These are phyloP conservation scores for Acrossocheilus fasciatus DNA, from an alignment of 2,797 vertebrate genomes.

Conservation along the genomic window DNA sequence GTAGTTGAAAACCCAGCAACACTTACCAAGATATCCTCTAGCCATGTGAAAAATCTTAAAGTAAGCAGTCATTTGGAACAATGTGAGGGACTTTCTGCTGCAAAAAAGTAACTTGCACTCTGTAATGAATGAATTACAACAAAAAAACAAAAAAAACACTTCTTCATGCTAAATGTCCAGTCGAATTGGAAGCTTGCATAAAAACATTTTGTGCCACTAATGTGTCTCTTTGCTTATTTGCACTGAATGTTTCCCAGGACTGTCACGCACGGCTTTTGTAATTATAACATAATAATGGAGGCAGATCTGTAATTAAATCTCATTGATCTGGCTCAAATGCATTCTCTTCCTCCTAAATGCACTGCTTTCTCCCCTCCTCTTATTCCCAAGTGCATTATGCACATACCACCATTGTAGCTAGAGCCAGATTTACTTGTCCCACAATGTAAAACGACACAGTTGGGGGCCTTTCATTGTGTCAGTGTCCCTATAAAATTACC, in stretches of 20 bases:
- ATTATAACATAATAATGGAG: slow-evolving; percentile 34
- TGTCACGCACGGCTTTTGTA: background rate
- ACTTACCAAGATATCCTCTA: slow-evolving; percentile 41
- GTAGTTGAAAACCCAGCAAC: slow-evolving; percentile 40
- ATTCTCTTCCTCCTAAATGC: slow-evolving; percentile 33
- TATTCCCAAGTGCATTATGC: slow-evolving; percentile 23
- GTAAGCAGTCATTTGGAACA: background rate
- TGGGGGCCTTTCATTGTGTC: slow-evolving; percentile 44
- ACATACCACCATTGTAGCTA: slow-evolving; percentile 14
- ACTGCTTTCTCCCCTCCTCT: background rate
- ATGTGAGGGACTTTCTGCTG: background rate
- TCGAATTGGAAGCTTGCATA: background rate
- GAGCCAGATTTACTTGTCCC: slow-evolving; percentile 32
- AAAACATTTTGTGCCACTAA: background rate
- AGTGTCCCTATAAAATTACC: slow-evolving; percentile 36
- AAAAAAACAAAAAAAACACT: no score
- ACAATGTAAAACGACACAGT: slow-evolving; percentile 29
- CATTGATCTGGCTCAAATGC: slow-evolving; percentile 29
- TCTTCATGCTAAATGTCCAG: background rate
- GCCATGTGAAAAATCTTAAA: slow-evolving; percentile 27
- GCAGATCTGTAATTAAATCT: slow-evolving; percentile 50
- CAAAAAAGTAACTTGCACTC: background rate
- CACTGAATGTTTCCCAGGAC: slow-evolving; percentile 11
- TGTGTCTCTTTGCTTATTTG: slow-evolving; percentile 4
- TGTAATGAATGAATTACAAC: background rate